Percentiles rank a stretch among this genome's conserved stretches.
Evolutionary conservation across 2,888 invertebrate species (phyloP).

Genomic region (Andrena bucephala): DNA sequence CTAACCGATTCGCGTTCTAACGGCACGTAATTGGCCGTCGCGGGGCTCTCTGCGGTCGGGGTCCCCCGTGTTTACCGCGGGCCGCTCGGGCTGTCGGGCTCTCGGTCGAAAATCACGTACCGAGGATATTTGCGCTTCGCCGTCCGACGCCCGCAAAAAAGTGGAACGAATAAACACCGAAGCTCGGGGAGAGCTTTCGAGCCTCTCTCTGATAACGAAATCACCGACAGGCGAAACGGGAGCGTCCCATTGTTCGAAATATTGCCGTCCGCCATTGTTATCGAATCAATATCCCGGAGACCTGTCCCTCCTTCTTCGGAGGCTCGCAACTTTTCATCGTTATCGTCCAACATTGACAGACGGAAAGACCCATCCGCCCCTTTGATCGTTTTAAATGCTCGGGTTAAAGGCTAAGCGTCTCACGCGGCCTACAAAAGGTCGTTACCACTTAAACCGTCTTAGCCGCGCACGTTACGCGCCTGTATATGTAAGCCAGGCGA

Average conservation of each 20-base stretch:
- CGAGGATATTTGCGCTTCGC: background rate
- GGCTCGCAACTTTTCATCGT: constrained; percentile 15
- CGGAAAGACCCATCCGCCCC: constrained; percentile 28
- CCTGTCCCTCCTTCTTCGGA: background rate
- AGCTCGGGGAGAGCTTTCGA: background rate
- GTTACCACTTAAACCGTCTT: constrained; percentile 70
- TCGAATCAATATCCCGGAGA: background rate
- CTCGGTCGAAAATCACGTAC: constrained; percentile 2
- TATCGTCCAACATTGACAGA: constrained; percentile 28
- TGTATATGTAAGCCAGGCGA: constrained; percentile 1
- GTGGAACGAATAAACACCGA: background rate
- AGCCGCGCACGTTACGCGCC: constrained; percentile 8
- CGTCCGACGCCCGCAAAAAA: background rate
- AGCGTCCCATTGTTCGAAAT: background rate
- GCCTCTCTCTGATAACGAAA: background rate
- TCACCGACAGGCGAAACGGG: background rate
- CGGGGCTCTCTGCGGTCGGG: constrained; percentile 60
- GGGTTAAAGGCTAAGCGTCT: constrained; percentile 73
- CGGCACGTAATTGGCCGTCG: constrained; percentile 69
- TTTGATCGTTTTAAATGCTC: constrained; percentile 57
- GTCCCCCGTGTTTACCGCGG: constrained; percentile 30
- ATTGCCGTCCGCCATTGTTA: background rate
- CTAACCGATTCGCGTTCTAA: constrained; percentile 71
- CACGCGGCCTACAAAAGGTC: constrained; percentile 76
- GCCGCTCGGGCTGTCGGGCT: constrained; percentile 15